phyloP scores from a whole-genome alignment of 2,113 vertebrate genomes.

The Propithecus coquereli region DNA sequence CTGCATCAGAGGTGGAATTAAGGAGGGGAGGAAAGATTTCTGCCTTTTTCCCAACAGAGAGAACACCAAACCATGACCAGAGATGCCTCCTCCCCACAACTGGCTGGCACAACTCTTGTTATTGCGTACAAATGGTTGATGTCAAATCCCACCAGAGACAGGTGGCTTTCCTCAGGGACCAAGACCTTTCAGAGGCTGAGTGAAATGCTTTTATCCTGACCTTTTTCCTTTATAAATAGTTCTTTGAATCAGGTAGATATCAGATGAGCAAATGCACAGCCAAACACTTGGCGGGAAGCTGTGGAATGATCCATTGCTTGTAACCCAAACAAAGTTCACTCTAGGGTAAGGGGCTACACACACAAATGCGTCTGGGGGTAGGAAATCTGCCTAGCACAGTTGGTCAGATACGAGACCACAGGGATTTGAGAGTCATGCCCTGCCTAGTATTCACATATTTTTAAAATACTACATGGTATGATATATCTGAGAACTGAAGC shows the following conservation, averaged over 20 bases:
- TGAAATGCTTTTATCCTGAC: slow-evolving; percentile 8
- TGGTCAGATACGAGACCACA: not conserved
- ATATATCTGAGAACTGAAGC: not conserved
- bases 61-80: not conserved
- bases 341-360: not conserved
- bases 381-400: no score
- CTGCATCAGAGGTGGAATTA: not conserved
- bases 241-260: not conserved
- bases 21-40: not conserved
- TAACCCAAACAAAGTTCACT: not conserved
- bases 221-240: slow-evolving; percentile 1
- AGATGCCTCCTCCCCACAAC: not conserved
- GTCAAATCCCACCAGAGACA: not conserved
- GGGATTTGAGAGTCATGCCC: not conserved
- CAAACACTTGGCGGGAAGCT: not conserved
- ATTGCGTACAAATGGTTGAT: not conserved
- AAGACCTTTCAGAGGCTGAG: not conserved
- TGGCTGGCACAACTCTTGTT: not conserved
- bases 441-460: not conserved
- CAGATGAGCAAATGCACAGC: not conserved
- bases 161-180: not conserved
- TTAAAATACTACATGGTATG: not conserved
- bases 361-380: not conserved
- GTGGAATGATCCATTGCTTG: not conserved
- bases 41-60: not conserved